phyloP scores from a whole-genome alignment of 2,113 vertebrate genomes.

The Otus sunia region DNA sequence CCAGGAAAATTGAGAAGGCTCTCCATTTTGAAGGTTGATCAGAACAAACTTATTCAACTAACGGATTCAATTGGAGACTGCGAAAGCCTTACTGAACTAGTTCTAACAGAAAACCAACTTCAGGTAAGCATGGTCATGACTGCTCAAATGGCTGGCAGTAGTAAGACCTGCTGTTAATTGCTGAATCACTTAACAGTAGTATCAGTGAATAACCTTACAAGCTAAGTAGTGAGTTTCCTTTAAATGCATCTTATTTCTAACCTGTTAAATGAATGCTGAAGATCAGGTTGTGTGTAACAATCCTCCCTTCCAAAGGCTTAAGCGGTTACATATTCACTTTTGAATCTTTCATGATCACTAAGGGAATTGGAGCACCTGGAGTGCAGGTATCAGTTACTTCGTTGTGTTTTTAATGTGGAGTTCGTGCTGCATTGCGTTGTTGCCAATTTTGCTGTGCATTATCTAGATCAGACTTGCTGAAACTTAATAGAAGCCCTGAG shows the following conservation, averaged over 20 bases:
- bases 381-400: background rate
- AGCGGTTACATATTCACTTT: background rate
- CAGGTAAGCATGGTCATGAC: conserved; percentile 76
- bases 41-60: conserved; percentile 89
- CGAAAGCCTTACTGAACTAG: conserved; percentile 93
- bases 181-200: background rate
- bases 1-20: conserved; percentile 89
- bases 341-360: conserved; percentile 1
- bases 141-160: background rate
- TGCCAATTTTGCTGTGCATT: background rate
- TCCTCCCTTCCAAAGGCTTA: background rate
- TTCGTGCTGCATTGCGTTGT: background rate
- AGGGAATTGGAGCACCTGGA: background rate
- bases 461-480: background rate
- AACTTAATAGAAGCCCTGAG: background rate
- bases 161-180: background rate
- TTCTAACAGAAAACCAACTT: conserved; percentile 95
- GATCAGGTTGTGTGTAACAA: background rate
- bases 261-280: background rate
- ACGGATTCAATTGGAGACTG: conserved; percentile 93
- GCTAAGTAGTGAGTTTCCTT: background rate
- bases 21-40: conserved; percentile 94
- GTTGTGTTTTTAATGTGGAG: background rate
- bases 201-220: too few species aligned
- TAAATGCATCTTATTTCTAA: background rate